Base-by-base conservation (phyloP, 2,113 vertebrate genomes). In the Cebidichthys violaceus region DNA sequence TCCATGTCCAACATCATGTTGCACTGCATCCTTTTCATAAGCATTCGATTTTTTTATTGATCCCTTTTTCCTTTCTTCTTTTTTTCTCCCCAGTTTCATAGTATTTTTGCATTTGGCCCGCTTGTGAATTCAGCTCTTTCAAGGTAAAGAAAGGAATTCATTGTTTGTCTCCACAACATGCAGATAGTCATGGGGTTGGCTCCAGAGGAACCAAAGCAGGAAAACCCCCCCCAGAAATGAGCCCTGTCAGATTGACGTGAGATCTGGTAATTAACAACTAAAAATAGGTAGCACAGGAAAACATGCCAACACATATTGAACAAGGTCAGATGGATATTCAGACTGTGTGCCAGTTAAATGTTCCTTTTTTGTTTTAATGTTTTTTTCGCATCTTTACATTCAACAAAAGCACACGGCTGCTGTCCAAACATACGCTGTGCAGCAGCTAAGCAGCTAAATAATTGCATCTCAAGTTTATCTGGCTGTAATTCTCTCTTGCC, bases 1-100 rank as follows among this genome's bases (percentile, higher is more conserved):
- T 82, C 70, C 35, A 18, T 64, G 47, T 81, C 37, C n/a, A 82
- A 85, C 73, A 76, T 64, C 61, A 64, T 65, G 27, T 66, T 69
- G 10, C 31, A 66, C 39, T 57, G 52, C 59, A 55, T 35, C 41
- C 29, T 67, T 39, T 81, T 50, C 41, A 61, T n/a, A 37, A 33
- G n/a, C 29, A 54, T 37, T 84, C 0, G 1, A 27, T 54, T 71
- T 67, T 11, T 33, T 47, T 29, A 66, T 52, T 61, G 35, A 60
- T 39, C 24, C 10, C 27, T 29, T 57, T 27, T 27, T 50, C 47
- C 20, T 50, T 20, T 20, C 47, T 74, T 50, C 31, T 18, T 22
- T 29, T 37, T 47, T 17, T 8, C 13, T 4, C 27, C 14, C 62
- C 17, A 15, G n/a, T 72, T 55, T n/a, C 13, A n/a, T 33, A 4